Evolutionary conservation across 2,888 invertebrate genomes (phyloP).

Genomic region (Rhagium mordax): DNA sequence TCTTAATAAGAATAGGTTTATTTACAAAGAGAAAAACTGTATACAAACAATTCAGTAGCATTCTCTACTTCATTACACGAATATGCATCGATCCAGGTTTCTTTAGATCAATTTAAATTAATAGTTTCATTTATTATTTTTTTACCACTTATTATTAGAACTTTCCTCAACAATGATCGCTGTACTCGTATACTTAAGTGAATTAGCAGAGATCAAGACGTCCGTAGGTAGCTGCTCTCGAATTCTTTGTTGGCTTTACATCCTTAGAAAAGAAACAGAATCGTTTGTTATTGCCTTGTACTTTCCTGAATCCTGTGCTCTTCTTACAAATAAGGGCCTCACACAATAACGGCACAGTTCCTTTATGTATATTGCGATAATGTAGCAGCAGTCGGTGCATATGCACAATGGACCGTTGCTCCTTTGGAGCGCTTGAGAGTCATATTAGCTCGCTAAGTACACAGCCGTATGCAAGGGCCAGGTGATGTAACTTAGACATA

Average conservation of each 20-base stretch:
- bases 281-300: conserved; percentile 26
- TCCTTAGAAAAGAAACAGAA: conserved; percentile 24
- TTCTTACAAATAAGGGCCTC: conserved; percentile 34
- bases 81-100: too few relatives aligned
- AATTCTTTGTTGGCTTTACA: conserved; percentile 12
- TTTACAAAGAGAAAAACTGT: not conserved
- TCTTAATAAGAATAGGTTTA: too few relatives aligned
- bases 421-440: conserved; percentile 30
- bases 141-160: too few relatives aligned
- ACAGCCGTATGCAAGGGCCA: conserved; percentile 26
- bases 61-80: too few relatives aligned
- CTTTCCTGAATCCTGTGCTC: conserved; percentile 23
- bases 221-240: too few relatives aligned
- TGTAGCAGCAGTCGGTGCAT: conserved; percentile 29
- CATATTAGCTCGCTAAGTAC: conserved; percentile 21
- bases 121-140: too few relatives aligned
- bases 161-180: too few relatives aligned
- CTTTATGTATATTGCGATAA: conserved; percentile 29
- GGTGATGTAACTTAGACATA: conserved; percentile 36
- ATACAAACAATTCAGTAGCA: not conserved
- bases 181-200: too few relatives aligned
- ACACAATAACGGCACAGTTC: conserved; percentile 25
- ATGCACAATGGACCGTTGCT: conserved; percentile 34
- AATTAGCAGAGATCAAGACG: too few relatives aligned
- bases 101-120: too few relatives aligned